Percentiles rank a stretch among this genome's conserved stretches.
Conservation (phyloP, 2,113 vertebrate species). For the Nothoprocta pentlandii region DNA sequence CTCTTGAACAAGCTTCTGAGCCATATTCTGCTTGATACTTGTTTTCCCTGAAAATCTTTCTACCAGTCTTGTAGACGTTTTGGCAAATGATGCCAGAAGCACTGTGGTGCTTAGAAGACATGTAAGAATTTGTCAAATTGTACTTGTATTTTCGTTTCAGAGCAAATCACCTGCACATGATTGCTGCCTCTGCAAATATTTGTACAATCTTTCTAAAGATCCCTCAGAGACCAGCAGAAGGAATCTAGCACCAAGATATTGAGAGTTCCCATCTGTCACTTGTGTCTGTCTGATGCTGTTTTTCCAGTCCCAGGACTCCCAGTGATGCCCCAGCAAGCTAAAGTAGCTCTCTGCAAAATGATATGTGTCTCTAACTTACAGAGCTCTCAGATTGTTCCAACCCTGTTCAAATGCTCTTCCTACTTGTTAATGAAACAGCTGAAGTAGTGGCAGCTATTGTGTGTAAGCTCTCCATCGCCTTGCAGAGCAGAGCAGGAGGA, state of each 20-base stretch:
- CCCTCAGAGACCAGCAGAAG: neutral
- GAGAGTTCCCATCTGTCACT: neutral
- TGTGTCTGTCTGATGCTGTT: neutral
- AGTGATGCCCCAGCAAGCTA: neutral
- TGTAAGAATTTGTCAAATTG: neutral
- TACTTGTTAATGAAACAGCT: neutral
- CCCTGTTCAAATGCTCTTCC: neutral
- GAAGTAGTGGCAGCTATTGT: neutral
- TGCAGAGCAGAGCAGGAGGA: neutral
- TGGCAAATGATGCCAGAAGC: neutral
- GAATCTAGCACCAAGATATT: neutral
- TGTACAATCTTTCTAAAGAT: neutral
- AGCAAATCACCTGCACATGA: neutral
- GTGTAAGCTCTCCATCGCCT: neutral
- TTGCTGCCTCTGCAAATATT: neutral
- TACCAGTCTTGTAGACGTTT: neutral
- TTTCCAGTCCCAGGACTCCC: neutral
- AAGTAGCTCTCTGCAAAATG: neutral
- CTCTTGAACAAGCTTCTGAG: neutral
- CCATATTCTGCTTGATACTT: neutral
- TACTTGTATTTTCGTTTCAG: neutral
- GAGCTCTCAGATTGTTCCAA: neutral
- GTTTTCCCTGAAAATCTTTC: neutral
- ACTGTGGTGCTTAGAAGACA: neutral
- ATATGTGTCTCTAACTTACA: neutral